These are phyloP conservation scores for Acridotheres tristis DNA, from an alignment of 2,797 vertebrate species.

Conservation along the genomic window DNA sequence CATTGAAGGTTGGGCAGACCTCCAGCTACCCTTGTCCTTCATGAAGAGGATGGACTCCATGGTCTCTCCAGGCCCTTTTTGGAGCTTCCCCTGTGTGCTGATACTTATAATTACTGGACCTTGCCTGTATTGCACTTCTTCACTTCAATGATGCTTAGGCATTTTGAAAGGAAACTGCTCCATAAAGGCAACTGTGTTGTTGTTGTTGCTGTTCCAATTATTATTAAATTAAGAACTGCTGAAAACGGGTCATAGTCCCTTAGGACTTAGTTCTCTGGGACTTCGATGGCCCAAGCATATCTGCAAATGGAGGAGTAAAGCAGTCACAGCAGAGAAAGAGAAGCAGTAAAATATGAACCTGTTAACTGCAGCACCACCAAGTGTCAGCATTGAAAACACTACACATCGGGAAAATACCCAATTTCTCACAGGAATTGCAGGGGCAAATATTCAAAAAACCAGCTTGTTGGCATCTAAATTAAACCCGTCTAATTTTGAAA, in stretches of 20 bases:
- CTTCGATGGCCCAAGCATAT: accelerated
- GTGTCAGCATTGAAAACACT: constrained; percentile 63
- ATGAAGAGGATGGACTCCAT: background rate
- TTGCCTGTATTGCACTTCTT: background rate
- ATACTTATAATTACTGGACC: background rate
- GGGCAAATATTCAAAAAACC: background rate
- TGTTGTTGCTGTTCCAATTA: background rate
- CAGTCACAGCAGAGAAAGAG: background rate
- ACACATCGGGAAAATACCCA: accelerated
- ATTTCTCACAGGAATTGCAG: background rate
- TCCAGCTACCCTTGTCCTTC: background rate
- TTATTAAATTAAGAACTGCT: background rate
- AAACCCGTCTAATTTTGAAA: background rate
- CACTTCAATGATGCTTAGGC: background rate
- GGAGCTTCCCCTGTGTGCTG: background rate
- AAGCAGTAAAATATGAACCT: constrained; percentile 26
- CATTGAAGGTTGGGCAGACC: background rate
- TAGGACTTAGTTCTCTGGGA: background rate
- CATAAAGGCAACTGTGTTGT: background rate
- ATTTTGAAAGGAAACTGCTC: background rate
- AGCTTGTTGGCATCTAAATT: background rate
- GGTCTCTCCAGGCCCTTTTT: background rate
- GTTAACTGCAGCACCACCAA: constrained; percentile 75
- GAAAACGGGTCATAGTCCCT: background rate
- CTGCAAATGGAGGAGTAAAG: background rate